A percentile compares a stretch with the other conserved stretches of the same genome.
These are phyloP conservation scores for Peucedramus taeniatus DNA, from an alignment of 2,113 vertebrate genomes.

Conservation along the genomic window DNA sequence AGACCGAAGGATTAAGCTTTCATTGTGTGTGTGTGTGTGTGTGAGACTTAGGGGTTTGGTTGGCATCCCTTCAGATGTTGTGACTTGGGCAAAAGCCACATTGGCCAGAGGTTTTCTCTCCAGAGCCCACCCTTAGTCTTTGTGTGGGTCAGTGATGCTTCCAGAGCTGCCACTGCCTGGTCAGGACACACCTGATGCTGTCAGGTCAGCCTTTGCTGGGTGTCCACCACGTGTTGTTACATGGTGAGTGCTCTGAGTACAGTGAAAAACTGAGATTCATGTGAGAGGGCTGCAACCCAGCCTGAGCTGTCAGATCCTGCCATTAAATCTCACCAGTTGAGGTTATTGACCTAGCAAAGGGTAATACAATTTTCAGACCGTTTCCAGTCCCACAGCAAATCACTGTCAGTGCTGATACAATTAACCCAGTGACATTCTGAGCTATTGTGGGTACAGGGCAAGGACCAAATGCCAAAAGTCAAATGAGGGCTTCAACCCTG, in stretches of 20 bases:
- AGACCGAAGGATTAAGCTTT: not conserved
- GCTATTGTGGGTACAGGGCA: not conserved
- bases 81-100: not conserved
- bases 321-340: not conserved
- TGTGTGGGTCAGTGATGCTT: not conserved
- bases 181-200: accelerated
- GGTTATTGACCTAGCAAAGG: constrained; percentile 34
- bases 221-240: accelerated
- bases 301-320: not conserved
- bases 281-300: not conserved
- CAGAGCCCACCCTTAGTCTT: not conserved
- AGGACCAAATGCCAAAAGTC: not conserved
- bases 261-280: not conserved
- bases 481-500: not conserved
- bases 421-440: constrained; percentile 40
- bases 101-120: not conserved
- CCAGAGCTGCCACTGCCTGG: not conserved
- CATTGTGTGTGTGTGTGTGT: not conserved
- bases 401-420: constrained; percentile 5
- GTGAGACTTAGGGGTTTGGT: accelerated
- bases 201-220: not conserved
- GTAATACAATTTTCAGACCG: constrained; percentile 35
- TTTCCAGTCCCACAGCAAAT: constrained; percentile 30
- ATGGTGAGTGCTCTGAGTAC: not conserved
- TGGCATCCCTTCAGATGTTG: not conserved